Evolutionary conservation across 1,140 invertebrate species (phyloP).

Genomic region (Lasioglossum albipes): DNA sequence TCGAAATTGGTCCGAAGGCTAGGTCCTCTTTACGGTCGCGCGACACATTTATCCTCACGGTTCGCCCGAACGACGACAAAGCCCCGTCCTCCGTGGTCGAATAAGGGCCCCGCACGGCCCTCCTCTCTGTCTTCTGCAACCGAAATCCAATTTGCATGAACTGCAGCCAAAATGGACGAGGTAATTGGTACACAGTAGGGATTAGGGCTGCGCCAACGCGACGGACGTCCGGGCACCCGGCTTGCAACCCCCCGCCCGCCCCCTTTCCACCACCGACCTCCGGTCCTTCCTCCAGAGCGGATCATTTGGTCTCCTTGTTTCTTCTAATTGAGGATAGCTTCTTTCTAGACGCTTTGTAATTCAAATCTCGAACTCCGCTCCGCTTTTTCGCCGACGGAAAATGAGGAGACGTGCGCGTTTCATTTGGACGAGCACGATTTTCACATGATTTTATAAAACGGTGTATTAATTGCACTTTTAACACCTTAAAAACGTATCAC

Average conservation of each 20-base stretch:
- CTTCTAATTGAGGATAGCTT: constrained; percentile 14
- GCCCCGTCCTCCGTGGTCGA: constrained; percentile 39
- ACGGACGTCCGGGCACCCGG: constrained; percentile 37
- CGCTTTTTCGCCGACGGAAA: too few relatives aligned
- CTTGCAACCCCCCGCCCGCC: neutral
- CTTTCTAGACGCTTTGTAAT: neutral
- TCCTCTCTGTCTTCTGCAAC: constrained; percentile 62
- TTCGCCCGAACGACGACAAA: constrained; percentile 41
- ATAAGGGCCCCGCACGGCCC: constrained; percentile 17
- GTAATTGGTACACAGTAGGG: constrained; percentile 76
- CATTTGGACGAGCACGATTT: too few relatives aligned
- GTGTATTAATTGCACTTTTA: too few relatives aligned
- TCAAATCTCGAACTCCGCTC: neutral
- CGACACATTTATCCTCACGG: constrained; percentile 43
- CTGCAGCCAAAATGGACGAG: constrained; percentile 72
- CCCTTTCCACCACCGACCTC: neutral
- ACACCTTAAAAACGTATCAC: too few relatives aligned
- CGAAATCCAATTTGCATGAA: constrained; percentile 77
- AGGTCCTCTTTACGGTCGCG: constrained; percentile 21
- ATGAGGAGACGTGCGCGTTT: too few relatives aligned
- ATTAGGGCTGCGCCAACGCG: constrained; percentile 67
- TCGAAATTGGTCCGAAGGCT: neutral
- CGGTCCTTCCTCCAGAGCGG: constrained; percentile 3
- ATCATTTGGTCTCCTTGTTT: neutral
- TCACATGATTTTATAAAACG: too few relatives aligned